Evolutionary conservation across 2,113 vertebrate species (phyloP).

Genomic region (Eubucco bourcierii): DNA sequence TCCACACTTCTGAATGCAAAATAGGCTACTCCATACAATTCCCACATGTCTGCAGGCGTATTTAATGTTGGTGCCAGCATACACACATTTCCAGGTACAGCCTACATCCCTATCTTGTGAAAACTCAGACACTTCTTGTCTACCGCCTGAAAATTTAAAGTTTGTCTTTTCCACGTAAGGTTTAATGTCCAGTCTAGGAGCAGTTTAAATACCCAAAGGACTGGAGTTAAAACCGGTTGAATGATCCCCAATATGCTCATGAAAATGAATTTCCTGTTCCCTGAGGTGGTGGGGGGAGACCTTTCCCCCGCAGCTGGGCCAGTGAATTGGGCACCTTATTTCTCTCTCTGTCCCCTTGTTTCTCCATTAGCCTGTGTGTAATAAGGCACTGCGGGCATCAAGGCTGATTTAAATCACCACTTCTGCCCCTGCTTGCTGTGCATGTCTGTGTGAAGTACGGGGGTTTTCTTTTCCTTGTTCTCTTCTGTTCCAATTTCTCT

Average conservation of each 20-base stretch:
- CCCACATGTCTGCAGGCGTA: background rate
- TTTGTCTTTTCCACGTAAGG: conserved; percentile 6
- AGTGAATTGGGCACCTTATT: conserved; percentile 21
- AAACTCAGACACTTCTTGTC: conserved; percentile 22
- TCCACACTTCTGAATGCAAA: conserved; percentile 28
- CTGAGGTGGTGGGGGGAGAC: background rate
- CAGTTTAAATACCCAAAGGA: conserved; percentile 9
- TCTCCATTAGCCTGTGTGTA: background rate
- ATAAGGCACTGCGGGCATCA: conserved; percentile 5
- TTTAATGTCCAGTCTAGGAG: conserved; percentile 6
- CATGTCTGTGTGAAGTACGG: background rate
- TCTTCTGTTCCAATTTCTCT: conserved; percentile 37
- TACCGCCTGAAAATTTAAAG: background rate
- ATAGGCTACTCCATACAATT: background rate
- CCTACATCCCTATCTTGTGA: background rate
- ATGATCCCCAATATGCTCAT: conserved; percentile 10
- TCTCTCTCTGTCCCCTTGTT: background rate
- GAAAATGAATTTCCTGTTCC: conserved; percentile 45
- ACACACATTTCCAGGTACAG: background rate
- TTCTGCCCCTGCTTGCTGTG: background rate
- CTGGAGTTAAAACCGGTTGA: conserved; percentile 10
- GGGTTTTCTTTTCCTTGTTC: background rate
- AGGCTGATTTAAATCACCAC: background rate
- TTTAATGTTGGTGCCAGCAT: background rate
- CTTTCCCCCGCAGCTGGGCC: conserved; percentile 21